Base-by-base conservation (phyloP, 2,888 invertebrate genomes). In the Enchytraeus crypticus region DNA sequence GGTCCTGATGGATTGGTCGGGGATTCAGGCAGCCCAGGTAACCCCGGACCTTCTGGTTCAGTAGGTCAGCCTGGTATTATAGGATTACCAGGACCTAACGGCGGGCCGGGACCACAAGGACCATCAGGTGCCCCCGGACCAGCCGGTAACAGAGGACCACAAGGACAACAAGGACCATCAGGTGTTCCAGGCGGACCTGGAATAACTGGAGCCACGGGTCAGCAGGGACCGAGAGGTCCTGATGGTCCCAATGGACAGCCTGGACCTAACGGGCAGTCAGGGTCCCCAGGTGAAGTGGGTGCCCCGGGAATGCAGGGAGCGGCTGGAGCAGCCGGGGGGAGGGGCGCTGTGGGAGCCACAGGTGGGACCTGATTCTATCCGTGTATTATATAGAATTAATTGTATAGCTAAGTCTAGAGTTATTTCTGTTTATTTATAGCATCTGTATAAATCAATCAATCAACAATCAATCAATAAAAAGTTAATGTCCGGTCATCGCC, bases 121-220 rank as follows among this genome's bases (percentile, higher is more conserved):
- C 38, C 23, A 26, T 30, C 23, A 29, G 64, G 64, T 51, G 30
- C 49, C 14, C 2, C 51, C 46, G 64, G 62, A 26, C 62, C 29
- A n/a, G 32, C 62, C 32, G 64, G 64, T 38, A n/a, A 53, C 14
- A 21, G 43, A 5, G 59, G 59, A 11, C 2, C 27, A 21, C 27
- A n/a, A 34, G 58, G 71, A 21, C 8, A 8, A 5, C 23, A 23
- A 29, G 61, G 61, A 2, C 1, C 38, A 5, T 26, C 43, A 5
- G 61, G 61, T 23, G 2, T n/a, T 27, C 5, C 32, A 14, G 61
- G 61, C 30, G 85, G 86, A 26, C 90, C 23, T 5, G 59, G 59
- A 21, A 2, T 21, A 2, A 11, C 23, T 47, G 57, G 57, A 29
- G 53, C 26, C 57, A 57, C 57, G 11, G 45, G 62, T 5, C 27